These are phyloP conservation scores for Selene dorsalis DNA, from an alignment of 2,797 vertebrate genomes.

Conservation along the genomic window DNA sequence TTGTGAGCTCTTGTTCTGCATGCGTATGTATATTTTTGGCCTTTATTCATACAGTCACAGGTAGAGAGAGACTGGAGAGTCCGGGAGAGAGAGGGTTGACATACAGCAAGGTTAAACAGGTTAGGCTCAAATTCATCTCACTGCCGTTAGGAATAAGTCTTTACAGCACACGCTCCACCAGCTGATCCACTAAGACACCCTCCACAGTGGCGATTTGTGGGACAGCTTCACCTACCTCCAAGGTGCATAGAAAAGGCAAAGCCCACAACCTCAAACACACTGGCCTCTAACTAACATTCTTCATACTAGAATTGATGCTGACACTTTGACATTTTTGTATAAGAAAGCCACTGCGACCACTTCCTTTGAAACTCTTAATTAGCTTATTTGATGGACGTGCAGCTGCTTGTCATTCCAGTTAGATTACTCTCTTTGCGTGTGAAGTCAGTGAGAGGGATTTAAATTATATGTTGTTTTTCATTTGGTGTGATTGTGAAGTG, in stretches of 20 bases:
- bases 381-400: not conserved
- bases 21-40: no score
- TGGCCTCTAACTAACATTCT: not conserved
- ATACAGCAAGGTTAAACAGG: no score
- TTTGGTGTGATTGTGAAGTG: not conserved
- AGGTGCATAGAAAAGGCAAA: not conserved
- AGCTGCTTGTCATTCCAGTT: not conserved
- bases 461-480: slow-evolving; percentile 1
- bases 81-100: no score
- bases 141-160: no score
- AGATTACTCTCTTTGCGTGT: slow-evolving; percentile 2
- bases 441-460: not conserved
- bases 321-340: not conserved
- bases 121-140: no score
- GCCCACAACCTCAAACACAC: not conserved
- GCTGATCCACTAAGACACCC: no score
- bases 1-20: no score
- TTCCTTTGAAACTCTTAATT: not conserved
- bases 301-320: not conserved
- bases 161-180: no score
- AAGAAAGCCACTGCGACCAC: no score
- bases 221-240: not conserved
- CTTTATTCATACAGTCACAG: no score
- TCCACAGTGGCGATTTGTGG: not conserved
- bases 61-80: no score